A percentile compares a stretch with the other conserved stretches of the same genome.
phyloP scores from a whole-genome alignment of 2,888 invertebrate species.

The Tetheella fluctuosa region DNA sequence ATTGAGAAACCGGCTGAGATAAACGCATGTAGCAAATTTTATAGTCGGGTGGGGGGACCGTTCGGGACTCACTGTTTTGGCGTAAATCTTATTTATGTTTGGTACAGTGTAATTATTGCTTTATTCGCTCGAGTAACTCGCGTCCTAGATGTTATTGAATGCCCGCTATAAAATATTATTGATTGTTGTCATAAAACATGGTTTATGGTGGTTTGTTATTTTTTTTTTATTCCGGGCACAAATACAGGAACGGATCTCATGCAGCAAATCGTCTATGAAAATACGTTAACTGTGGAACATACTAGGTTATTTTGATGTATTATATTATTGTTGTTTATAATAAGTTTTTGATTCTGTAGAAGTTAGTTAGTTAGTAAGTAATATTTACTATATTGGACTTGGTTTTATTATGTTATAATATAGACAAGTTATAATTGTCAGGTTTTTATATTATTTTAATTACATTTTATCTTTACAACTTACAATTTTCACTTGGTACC shows the following conservation, averaged over 20 bases:
- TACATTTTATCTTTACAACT: no score
- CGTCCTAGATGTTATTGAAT: constrained; percentile 77
- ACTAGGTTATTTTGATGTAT: constrained; percentile 12
- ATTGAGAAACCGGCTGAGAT: constrained; percentile 63
- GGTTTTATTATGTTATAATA: no score
- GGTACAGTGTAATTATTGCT: constrained; percentile 74
- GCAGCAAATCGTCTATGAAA: constrained; percentile 8
- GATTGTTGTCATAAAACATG: constrained; percentile 75
- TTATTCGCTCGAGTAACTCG: constrained; percentile 74
- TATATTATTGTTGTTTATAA: no score
- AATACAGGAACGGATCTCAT: constrained; percentile 49
- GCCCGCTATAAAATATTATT: constrained; percentile 79
- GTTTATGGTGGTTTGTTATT: constrained; percentile 67
- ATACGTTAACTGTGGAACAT: constrained; percentile 3
- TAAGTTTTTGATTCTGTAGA: no score
- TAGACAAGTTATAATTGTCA: no score
- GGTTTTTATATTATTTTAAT: no score
- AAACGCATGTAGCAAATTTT: constrained; percentile 71
- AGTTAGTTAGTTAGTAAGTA: no score
- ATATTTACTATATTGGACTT: no score
- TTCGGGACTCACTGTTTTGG: constrained; percentile 53
- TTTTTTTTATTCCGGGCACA: constrained; percentile 62
- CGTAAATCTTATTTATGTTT: constrained; percentile 79
- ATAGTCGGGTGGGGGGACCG: constrained; percentile 59
- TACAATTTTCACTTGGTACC: no score